phyloP scores from a whole-genome alignment of 2,797 vertebrate species.

The Pseudochromis fuscus region DNA sequence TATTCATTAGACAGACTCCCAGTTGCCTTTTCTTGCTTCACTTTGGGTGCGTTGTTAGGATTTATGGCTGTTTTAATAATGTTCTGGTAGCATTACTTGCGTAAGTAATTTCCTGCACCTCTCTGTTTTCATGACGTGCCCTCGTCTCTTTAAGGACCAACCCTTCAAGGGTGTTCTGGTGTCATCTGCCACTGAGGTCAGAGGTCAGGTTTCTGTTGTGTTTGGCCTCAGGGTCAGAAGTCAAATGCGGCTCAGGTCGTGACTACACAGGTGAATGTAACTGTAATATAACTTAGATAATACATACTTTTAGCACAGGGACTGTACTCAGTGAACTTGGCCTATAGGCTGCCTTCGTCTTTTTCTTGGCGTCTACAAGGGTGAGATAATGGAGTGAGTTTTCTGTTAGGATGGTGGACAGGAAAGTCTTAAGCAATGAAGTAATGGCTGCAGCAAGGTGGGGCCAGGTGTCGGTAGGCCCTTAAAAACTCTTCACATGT shows the following conservation, averaged over 20 bases:
- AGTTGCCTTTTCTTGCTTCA: not conserved
- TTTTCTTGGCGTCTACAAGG: conserved; percentile 31
- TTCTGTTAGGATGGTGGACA: conserved; percentile 27
- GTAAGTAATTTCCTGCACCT: not conserved
- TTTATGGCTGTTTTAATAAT: not conserved
- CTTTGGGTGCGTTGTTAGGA: not conserved
- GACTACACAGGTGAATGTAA: conserved; percentile 49
- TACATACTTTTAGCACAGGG: not conserved
- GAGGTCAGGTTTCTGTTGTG: conserved; percentile 46
- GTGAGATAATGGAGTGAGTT: conserved; percentile 42
- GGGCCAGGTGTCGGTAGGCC: conserved; percentile 29
- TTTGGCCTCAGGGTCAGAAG: conserved; percentile 43
- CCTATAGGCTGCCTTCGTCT: not conserved
- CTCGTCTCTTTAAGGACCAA: conserved; percentile 36
- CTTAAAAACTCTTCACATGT: conserved; percentile 14
- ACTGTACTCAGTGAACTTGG: not conserved
- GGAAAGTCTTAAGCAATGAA: conserved; percentile 54
- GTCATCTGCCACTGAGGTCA: conserved; percentile 38
- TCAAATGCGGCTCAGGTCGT: conserved; percentile 36
- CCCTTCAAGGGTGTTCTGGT: conserved; percentile 12
- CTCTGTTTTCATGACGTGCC: conserved; percentile 12
- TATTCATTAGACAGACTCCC: conserved; percentile 42
- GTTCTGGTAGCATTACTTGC: not conserved
- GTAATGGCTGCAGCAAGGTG: conserved; percentile 40
- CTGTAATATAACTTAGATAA: not conserved